Percentiles rank a stretch among this genome's conserved stretches.
Evolutionary conservation across 2,797 vertebrate species (phyloP).

Genomic region (Gymnoscopelus microlampas): DNA sequence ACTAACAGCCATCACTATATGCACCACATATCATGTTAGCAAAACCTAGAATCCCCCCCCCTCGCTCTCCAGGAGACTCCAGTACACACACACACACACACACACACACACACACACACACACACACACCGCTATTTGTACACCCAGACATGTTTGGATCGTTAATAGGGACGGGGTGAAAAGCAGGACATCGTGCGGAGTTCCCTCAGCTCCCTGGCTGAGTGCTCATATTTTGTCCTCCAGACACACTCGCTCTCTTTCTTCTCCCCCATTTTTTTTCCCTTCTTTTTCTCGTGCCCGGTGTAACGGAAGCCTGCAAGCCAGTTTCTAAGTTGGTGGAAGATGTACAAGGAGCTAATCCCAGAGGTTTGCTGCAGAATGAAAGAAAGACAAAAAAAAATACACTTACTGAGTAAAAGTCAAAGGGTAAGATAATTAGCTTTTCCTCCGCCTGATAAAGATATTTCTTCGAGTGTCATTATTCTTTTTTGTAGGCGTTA

Average conservation of each 20-base stretch:
- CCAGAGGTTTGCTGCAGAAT: slow-evolving; percentile 12
- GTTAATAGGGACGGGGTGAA: slow-evolving; percentile 45
- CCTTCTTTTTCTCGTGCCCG: slow-evolving; percentile 31
- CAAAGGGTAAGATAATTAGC: slow-evolving; percentile 12
- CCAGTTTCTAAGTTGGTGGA: slow-evolving; percentile 43
- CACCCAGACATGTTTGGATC: slow-evolving; percentile 40
- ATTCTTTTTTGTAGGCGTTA: no score
- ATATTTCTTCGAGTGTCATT: slow-evolving; percentile 19
- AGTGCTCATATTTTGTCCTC: slow-evolving; percentile 37
- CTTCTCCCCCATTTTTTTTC: neutral
- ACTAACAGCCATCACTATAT: slow-evolving; percentile 30
- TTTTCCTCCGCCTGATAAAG: slow-evolving; percentile 3
- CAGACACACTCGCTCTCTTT: slow-evolving; percentile 22
- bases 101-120: no score
- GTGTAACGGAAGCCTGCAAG: slow-evolving; percentile 11
- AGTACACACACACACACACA: no score
- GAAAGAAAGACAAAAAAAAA: slow-evolving; percentile 11
- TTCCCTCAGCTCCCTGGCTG: slow-evolving; percentile 27
- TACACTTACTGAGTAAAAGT: neutral
- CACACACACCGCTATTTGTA: slow-evolving; percentile 13
- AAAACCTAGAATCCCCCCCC: slow-evolving; percentile 10
- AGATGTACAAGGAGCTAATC: slow-evolving; percentile 37
- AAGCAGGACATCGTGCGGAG: slow-evolving; percentile 25
- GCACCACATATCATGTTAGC: no score
- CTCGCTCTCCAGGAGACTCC: no score